These are phyloP conservation scores for Catotricha subobsoleta DNA, from an alignment of 2,888 invertebrate genomes.

Conservation along the genomic window DNA sequence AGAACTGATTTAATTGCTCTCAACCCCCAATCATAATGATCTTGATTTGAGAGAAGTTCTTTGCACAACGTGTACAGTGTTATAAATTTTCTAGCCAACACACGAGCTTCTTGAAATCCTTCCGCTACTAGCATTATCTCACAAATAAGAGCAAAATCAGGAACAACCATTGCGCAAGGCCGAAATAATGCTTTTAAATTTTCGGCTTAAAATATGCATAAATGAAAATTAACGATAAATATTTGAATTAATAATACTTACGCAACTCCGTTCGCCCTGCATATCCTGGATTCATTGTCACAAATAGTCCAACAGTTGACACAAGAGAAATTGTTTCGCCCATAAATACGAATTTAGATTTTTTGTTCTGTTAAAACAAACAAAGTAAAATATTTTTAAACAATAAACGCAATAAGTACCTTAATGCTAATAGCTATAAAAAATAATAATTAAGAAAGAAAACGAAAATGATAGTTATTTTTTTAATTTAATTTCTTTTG, in stretches of 20 bases:
- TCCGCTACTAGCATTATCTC: conserved; percentile 97
- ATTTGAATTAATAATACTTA: neutral
- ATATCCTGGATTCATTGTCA: conserved; percentile 95
- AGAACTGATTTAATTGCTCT: conserved; percentile 91
- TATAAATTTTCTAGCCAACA: conserved; percentile 86
- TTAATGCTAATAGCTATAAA: too few species aligned
- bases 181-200: conserved; percentile 43
- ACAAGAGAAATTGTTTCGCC: conserved; percentile 63
- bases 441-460: neutral
- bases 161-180: conserved; percentile 96
- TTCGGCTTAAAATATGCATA: conserved; percentile 33
- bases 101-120: conserved; percentile 83
- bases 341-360: conserved; percentile 66
- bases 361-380: conserved; percentile 33
- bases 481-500: too few species aligned
- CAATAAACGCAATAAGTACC: neutral
- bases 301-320: conserved; percentile 76
- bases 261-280: conserved; percentile 73
- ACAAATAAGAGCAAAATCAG: conserved; percentile 90
- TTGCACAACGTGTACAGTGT: conserved; percentile 82
- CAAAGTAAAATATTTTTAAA: neutral
- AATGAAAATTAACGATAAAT: neutral
- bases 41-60: conserved; percentile 83
- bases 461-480: neutral
- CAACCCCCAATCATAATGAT: conserved; percentile 98